Evolutionary conservation across 2,113 vertebrate genomes (phyloP).

Genomic region (Argyrosomus japonicus): DNA sequence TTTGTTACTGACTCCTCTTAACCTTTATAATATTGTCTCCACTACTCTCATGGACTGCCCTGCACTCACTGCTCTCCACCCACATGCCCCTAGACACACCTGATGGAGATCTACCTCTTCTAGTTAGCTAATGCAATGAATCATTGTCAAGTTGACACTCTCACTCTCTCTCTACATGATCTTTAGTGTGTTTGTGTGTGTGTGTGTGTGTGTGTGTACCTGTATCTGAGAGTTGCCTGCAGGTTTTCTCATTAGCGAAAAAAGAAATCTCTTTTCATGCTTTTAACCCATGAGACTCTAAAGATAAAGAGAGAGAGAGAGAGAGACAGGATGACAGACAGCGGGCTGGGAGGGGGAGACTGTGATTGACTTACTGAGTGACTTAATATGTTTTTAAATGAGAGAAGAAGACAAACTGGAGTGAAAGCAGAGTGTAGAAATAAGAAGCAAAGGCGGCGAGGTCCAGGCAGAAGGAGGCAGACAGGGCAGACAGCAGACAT

Average conservation of each 20-base stretch:
- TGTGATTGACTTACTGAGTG: constrained; percentile 53
- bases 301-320: constrained; percentile 45
- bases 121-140: constrained; percentile 22
- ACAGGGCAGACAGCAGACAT: constrained; percentile 56
- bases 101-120: too few species aligned
- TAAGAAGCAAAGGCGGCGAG: constrained; percentile 25
- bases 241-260: constrained; percentile 69
- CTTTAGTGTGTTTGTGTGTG: not conserved
- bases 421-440: constrained; percentile 21
- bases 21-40: too few species aligned
- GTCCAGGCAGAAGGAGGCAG: constrained; percentile 27
- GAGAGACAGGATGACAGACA: constrained; percentile 60
- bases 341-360: constrained; percentile 42
- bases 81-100: too few species aligned
- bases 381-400: constrained; percentile 60
- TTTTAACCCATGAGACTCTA: constrained; percentile 61
- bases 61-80: too few species aligned
- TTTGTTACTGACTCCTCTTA: too few species aligned
- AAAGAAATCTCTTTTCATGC: constrained; percentile 55
- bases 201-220: constrained; percentile 12
- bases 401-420: constrained; percentile 25
- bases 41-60: too few species aligned
- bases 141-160: constrained; percentile 15
- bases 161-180: not conserved
- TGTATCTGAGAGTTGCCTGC: constrained; percentile 50